Conservation (phyloP, 2,113 vertebrate species). For the Podarcis cretensis region DNA sequence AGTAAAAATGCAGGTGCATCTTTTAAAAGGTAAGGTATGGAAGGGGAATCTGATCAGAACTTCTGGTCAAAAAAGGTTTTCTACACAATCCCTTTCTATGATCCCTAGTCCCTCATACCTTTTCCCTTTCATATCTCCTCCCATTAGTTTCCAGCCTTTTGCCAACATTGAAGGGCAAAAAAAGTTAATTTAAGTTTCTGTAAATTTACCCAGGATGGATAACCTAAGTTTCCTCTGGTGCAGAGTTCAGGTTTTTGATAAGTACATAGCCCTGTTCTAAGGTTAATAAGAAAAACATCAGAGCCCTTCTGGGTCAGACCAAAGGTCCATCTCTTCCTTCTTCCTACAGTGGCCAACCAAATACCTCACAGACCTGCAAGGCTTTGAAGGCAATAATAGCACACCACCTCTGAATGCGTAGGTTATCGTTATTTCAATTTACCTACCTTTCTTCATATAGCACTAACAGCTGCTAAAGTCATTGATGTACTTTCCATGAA, state of each 20-base stretch:
- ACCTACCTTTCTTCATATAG: background rate
- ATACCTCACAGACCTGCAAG: too few species aligned
- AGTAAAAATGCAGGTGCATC: background rate
- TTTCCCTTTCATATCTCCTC: background rate
- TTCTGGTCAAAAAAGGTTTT: background rate
- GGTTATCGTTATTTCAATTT: background rate
- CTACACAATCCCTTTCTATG: background rate
- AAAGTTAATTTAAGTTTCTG: background rate
- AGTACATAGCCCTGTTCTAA: background rate
- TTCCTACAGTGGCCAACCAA: too few species aligned
- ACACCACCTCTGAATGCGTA: too few species aligned
- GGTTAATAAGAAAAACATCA: background rate
- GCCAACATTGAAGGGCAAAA: background rate
- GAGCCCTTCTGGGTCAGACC: background rate
- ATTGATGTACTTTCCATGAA: background rate
- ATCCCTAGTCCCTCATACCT: background rate
- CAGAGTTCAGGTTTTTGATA: background rate
- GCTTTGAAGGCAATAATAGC: too few species aligned
- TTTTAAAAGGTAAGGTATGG: background rate
- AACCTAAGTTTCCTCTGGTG: background rate
- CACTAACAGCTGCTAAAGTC: too few species aligned
- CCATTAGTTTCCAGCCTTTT: background rate
- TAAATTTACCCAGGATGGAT: background rate
- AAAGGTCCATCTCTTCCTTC: too few species aligned
- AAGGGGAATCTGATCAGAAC: background rate